Base-by-base conservation (phyloP, 2,797 vertebrate genomes). In the Leuciscus waleckii region DNA sequence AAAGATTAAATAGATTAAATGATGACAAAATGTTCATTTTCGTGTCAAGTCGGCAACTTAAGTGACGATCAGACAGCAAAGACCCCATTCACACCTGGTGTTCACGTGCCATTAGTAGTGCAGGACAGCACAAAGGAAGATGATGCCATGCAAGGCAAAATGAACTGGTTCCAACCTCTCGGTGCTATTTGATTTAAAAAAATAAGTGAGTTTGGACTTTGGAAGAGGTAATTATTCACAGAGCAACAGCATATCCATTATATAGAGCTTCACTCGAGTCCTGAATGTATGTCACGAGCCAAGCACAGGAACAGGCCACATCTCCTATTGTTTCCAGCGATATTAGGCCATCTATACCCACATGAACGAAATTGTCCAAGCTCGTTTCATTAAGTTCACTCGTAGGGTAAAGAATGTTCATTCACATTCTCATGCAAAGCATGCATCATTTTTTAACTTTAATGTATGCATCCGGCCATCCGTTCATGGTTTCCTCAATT, bases 141-240 rank as follows among this genome's bases (percentile, higher is more conserved):
- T 73, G 91, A 90, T 92, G 83, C 78, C 89, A 46, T 87, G 87
- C 46, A 84, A 91, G 7, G 88, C 88, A 91, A 83, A 67, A 89
- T 85, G 77, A 90, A 91, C 89, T 89, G 79, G 93, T 89, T 93
- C 93, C 92, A 95, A 94, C 92, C 92, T 93, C 92, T 93, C 76
- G 95, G 94, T 96, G 95, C 95, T 95, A 95, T 92, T 92, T 92
- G 89, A 92, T 93, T 93, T 92, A 89, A 93, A 93, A 93, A 92
- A 89, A 90, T 2, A 92, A 93, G 71, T 56, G 74, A 84, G 74
- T 84, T 82, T 85, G 78, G 86, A 87, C 23, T 35, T 49, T 58
- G 29, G 19, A 67, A 19, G 77, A 43, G 13, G 41, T 58, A 37
- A 68, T 46, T 51, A 46, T 67, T 43, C 26, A 51, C 23, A 54